Evolutionary conservation across 2,888 invertebrate species (phyloP), one percentile per base, ranked within the genome.

Genomic region (Bellardia bayeri): DNA sequence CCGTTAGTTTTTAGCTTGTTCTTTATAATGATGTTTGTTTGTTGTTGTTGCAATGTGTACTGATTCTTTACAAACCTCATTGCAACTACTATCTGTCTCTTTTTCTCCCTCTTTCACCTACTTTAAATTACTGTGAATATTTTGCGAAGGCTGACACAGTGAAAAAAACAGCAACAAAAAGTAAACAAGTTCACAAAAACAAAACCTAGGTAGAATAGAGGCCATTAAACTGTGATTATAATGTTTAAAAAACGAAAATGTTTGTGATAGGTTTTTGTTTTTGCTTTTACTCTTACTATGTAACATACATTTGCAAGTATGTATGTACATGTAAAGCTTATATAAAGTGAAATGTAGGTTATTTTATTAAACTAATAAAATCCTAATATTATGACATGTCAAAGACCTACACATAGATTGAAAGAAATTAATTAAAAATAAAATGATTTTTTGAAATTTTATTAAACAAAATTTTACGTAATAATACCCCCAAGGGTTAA

Each of bases 161-260:
- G n/a, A 51, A 3, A 69, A 68, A 45, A 33, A 63, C n/a, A n/a
- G 42, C n/a, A 75, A 64, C 61, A 42, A 64, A 30, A 56, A 72
- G 37, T 16, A 66, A 58, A 68, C 42, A 61, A 78, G 11, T 66
- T 0, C 14, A 56, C n/a, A 63, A 54, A 68, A 69, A 69, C n/a
- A 42, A 42, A 54, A 42, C 49, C 51, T 56, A 51, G 33, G 16
- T 30, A 23, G 40, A 85, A 78, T 63, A 68, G 63, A 83, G 86
- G 83, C 83, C 86, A 80, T 83, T 86, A 83, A 83, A 86, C 86
- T 83, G 74, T 86, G 79, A 83, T 75, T 83, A 75, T 30, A 64
- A 63, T 79, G 69, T 61, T 79, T 63, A 63, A 63, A 79, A 82
- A 74, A 49, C 54, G 16, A 72, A 83, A 79, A 78, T 64, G 40